Percentiles rank a stretch among this genome's conserved stretches.
Conservation (phyloP, 2,888 invertebrate genomes). For the Aspidiotus destructor region DNA sequence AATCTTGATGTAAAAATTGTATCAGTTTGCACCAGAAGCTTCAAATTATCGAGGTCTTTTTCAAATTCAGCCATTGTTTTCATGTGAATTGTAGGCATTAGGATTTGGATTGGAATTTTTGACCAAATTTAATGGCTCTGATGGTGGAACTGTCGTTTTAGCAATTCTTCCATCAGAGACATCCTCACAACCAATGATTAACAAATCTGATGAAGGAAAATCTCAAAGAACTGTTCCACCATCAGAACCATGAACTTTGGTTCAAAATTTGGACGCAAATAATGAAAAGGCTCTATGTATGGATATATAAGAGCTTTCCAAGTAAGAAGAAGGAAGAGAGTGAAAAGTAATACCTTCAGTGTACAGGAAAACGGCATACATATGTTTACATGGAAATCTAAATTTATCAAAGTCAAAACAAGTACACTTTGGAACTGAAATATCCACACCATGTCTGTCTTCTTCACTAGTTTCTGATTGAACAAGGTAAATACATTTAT, state of each 20-base stretch:
- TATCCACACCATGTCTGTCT: background rate
- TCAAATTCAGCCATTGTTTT: too few species aligned
- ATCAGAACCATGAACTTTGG: background rate
- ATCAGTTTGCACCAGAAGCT: too few species aligned
- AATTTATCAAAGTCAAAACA: constrained; percentile 1
- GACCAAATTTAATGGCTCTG: constrained; percentile 2
- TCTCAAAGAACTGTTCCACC: background rate
- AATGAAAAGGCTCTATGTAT: background rate
- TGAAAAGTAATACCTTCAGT: background rate
- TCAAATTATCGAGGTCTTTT: too few species aligned
- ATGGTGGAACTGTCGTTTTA: background rate
- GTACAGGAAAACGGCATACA: background rate
- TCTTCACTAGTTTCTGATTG: constrained; percentile 4
- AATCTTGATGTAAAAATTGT: too few species aligned
- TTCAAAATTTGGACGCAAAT: background rate
- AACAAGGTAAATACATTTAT: background rate
- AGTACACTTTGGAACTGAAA: background rate
- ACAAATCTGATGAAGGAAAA: background rate
- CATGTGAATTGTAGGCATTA: too few species aligned
- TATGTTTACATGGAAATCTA: constrained; percentile 4
- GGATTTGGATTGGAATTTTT: background rate
- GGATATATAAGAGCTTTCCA: constrained; percentile 1
- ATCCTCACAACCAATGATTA: background rate
- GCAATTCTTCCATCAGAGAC: background rate
- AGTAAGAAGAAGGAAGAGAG: background rate